Percentiles rank a stretch among this genome's conserved stretches.
These are phyloP conservation scores for Ataeniobius toweri DNA, from an alignment of 2,797 vertebrate genomes.

Conservation along the genomic window DNA sequence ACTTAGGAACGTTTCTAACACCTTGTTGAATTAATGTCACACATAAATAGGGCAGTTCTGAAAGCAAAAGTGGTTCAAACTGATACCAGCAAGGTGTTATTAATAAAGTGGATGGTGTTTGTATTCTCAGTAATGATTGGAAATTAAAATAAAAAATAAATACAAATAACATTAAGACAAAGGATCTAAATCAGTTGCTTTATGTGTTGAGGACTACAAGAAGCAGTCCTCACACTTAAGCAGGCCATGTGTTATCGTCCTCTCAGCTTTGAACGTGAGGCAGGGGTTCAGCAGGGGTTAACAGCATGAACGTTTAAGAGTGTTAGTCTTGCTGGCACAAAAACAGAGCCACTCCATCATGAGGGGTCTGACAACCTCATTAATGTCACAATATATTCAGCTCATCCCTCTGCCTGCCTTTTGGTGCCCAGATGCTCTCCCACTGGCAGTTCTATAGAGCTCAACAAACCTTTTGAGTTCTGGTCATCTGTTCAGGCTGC, in stretches of 20 bases:
- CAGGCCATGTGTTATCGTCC: conserved; percentile 53
- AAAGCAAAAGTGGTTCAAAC: background rate
- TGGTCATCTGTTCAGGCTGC: conserved; percentile 49
- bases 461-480: conserved; percentile 59
- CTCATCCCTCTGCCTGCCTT: conserved; percentile 66
- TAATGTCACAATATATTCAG: conserved; percentile 83
- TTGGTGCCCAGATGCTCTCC: conserved; percentile 70
- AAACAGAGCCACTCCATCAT: conserved; percentile 80
- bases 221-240: conserved; percentile 45
- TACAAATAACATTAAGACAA: conserved; percentile 9
- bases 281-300: conserved; percentile 76
- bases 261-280: conserved; percentile 64
- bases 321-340: conserved; percentile 77
- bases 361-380: conserved; percentile 77
- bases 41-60: background rate
- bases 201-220: conserved; percentile 7
- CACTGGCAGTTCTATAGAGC: conserved; percentile 52
- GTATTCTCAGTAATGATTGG: conserved; percentile 19
- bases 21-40: background rate
- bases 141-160: conserved; percentile 13
- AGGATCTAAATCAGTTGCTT: background rate
- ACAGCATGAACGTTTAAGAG: conserved; percentile 78
- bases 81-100: background rate
- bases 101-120: background rate
- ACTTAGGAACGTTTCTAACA: background rate